These are phyloP conservation scores for Corythoichthys intestinalis DNA, from an alignment of 2,113 vertebrate species.

Conservation along the genomic window DNA sequence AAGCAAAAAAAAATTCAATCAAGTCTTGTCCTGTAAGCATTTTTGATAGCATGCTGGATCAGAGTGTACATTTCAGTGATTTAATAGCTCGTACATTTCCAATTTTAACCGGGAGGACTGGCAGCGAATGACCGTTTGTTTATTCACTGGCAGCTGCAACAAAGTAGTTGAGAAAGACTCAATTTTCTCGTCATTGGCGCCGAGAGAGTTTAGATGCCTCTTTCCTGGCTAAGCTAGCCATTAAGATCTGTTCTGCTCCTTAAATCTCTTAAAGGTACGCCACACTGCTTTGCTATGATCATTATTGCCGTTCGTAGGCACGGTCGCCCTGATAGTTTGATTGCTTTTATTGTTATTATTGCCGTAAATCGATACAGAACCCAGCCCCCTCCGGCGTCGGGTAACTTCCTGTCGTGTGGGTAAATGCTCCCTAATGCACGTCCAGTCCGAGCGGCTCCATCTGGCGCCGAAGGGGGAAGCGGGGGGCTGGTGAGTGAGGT, in stretches of 20 bases:
- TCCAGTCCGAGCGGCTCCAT: not conserved
- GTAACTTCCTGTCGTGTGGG: slow-evolving; percentile 35
- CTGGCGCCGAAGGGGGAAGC: slow-evolving; percentile 21
- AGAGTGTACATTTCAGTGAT: no score
- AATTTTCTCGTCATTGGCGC: no score
- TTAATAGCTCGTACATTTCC: no score
- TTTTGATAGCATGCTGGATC: no score
- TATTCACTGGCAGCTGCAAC: no score
- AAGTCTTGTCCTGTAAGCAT: no score
- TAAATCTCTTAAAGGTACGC: not conserved
- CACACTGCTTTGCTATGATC: not conserved
- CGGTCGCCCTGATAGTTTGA: not conserved
- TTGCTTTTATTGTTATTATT: not conserved
- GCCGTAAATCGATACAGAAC: not conserved
- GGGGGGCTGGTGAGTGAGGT: slow-evolving; percentile 32
- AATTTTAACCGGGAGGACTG: no score
- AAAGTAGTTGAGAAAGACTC: no score
- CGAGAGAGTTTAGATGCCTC: no score
- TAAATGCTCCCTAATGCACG: slow-evolving; percentile 15
- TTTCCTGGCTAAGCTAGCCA: no score
- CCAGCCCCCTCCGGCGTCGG: slow-evolving; percentile 5
- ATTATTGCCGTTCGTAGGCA: not conserved
- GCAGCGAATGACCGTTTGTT: no score
- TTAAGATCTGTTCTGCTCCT: not conserved
- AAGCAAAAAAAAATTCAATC: no score